Conservation (phyloP, 2,113 vertebrate genomes). For the Siniperca knerii region DNA sequence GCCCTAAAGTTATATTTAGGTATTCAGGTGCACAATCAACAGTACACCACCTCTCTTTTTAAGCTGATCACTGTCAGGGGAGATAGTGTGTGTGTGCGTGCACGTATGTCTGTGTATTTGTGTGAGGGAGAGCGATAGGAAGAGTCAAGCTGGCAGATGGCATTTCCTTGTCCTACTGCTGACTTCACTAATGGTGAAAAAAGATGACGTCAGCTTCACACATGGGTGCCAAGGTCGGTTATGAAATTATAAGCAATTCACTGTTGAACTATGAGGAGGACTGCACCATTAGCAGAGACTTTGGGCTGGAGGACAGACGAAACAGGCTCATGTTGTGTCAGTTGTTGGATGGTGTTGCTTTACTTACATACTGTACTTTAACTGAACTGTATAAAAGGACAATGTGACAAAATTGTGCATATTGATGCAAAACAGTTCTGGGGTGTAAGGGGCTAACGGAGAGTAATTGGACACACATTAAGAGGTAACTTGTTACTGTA, state of each 20-base stretch:
- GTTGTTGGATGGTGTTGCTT: background rate
- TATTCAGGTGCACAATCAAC: conserved; percentile 43
- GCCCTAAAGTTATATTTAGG: conserved; percentile 44
- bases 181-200: conserved; percentile 36
- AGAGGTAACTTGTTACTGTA: background rate
- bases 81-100: conserved; percentile 1
- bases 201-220: conserved; percentile 40
- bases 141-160: conserved; percentile 59
- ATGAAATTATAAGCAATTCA: conserved; percentile 42
- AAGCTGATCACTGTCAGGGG: conserved; percentile 49
- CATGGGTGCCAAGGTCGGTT: conserved; percentile 24
- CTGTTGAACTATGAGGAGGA: background rate
- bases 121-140: background rate
- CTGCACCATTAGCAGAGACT: background rate
- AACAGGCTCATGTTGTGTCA: background rate
- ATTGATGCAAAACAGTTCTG: background rate
- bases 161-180: conserved; percentile 22
- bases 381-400: background rate
- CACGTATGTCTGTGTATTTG: background rate
- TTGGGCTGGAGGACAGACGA: background rate
- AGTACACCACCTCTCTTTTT: conserved; percentile 32
- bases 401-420: background rate
- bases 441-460: background rate
- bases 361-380: background rate
- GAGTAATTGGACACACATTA: background rate